Evolutionary conservation across 2,113 vertebrate species (phyloP).

Genomic region (Trogon melanurus): DNA sequence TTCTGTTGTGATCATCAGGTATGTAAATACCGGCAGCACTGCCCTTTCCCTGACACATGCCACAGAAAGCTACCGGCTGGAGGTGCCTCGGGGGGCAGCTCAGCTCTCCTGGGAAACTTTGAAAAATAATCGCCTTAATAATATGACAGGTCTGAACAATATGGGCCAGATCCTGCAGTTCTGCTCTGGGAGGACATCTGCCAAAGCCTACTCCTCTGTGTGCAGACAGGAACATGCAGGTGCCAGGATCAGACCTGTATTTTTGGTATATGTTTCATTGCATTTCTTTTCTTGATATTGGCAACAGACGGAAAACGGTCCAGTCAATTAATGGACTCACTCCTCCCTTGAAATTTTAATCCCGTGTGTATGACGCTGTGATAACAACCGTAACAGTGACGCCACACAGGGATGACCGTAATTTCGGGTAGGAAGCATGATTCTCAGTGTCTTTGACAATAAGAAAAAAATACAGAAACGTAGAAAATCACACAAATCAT

Average conservation of each 20-base stretch:
- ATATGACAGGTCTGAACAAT: conserved; percentile 23
- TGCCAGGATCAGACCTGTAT: not conserved
- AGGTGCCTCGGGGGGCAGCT: conserved; percentile 16
- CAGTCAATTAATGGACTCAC: not conserved
- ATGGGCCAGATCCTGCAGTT: conserved; percentile 2
- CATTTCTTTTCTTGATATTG: not conserved
- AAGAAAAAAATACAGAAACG: not conserved
- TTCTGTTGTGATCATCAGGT: conserved; percentile 49
- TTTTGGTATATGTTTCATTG: not conserved
- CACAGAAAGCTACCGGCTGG: conserved; percentile 17
- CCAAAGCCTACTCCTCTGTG: rapidly evolving
- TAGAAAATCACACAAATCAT: not conserved
- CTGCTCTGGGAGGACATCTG: not conserved
- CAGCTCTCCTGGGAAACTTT: conserved; percentile 12
- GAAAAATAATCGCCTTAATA: conserved; percentile 38
- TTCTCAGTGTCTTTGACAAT: not conserved
- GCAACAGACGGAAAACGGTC: not conserved
- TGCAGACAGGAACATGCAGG: rapidly evolving
- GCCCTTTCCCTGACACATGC: conserved; percentile 42
- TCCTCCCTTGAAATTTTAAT: not conserved
- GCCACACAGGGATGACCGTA: not conserved
- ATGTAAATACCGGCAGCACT: conserved; percentile 36
- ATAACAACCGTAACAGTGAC: not conserved
- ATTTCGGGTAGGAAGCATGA: not conserved
- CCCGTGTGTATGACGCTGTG: not conserved